Conservation (phyloP, 2,888 invertebrate genomes). For the Cynaeus angustus region DNA sequence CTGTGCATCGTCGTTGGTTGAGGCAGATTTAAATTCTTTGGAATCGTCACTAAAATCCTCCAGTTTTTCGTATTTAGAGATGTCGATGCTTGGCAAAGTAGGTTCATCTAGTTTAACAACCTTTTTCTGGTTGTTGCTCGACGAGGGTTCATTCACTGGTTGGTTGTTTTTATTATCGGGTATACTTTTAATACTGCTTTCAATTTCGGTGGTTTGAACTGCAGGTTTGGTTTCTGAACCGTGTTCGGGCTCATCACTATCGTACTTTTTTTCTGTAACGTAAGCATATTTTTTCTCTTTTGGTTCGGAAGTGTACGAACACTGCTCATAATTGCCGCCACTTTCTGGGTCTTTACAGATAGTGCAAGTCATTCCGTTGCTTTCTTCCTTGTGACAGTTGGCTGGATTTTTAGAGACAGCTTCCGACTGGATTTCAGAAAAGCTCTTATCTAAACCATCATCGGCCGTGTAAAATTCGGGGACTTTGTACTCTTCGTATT, state of each 20-base stretch:
- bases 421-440: constrained; percentile 78
- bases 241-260: constrained; percentile 74
- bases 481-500: constrained; percentile 64
- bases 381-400: constrained; percentile 79
- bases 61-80: constrained; percentile 2
- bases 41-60: constrained; percentile 7
- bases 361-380: constrained; percentile 80
- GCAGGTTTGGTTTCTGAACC: constrained; percentile 64
- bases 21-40: constrained; percentile 9
- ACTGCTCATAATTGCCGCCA: constrained; percentile 85
- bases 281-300: constrained; percentile 82
- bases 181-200: constrained; percentile 27
- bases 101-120: background rate
- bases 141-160: background rate
- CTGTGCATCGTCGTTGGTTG: constrained; percentile 5
- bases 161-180: constrained; percentile 38
- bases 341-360: constrained; percentile 84
- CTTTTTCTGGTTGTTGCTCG: background rate
- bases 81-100: constrained; percentile 16
- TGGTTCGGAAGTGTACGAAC: constrained; percentile 84
- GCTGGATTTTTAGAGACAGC: constrained; percentile 76
- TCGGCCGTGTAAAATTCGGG: constrained; percentile 68
- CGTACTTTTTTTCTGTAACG: constrained; percentile 78
- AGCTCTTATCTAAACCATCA: constrained; percentile 74
- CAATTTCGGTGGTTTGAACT: constrained; percentile 47